These are phyloP conservation scores for Plebejus anna DNA, from an alignment of 2,888 invertebrate species.

Conservation along the genomic window DNA sequence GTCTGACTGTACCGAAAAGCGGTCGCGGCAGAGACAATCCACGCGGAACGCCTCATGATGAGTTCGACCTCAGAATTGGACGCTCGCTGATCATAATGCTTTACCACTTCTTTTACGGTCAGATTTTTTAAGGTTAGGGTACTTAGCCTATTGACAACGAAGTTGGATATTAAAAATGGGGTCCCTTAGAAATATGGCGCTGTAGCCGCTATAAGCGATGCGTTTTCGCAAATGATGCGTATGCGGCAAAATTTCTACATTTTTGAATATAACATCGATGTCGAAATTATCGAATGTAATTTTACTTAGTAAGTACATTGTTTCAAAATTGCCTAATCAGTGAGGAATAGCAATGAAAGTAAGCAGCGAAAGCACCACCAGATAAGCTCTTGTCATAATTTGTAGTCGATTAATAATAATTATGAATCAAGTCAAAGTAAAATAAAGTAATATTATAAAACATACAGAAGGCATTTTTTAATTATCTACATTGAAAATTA, in stretches of 20 bases:
- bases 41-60: slow-evolving; percentile 52
- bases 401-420: no score
- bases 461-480: no score
- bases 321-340: neutral
- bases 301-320: no score
- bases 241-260: neutral
- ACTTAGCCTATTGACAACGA: neutral
- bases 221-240: neutral
- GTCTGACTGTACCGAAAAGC: slow-evolving; percentile 46
- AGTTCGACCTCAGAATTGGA: slow-evolving; percentile 40
- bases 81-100: slow-evolving; percentile 4
- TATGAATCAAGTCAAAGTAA: no score
- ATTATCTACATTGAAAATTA: neutral
- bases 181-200: neutral
- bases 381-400: neutral
- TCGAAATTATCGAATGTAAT: neutral
- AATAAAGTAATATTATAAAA: no score
- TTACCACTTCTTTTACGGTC: neutral
- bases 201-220: neutral
- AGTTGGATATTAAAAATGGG: neutral
- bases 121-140: neutral
- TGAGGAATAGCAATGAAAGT: neutral
- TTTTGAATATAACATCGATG: neutral
- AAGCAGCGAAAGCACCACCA: no score
- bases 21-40: slow-evolving; percentile 57